These are phyloP conservation scores for Drosophila neocordata DNA, from an alignment of 1,140 invertebrate species.

Conservation along the genomic window DNA sequence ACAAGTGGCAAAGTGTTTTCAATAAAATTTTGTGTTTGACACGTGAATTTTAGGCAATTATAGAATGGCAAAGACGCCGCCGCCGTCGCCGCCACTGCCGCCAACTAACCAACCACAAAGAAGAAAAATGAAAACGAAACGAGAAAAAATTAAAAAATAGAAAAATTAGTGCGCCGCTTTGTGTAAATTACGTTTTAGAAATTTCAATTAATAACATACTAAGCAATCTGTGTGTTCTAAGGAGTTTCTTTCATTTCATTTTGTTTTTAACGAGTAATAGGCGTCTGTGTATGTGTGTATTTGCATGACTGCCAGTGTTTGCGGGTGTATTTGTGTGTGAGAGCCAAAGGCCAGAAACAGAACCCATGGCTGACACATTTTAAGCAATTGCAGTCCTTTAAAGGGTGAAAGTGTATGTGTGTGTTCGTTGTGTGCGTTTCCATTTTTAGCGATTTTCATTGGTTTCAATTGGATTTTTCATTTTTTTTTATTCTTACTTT, in stretches of 20 bases:
- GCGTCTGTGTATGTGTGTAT: slow-evolving; percentile 34
- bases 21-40: slow-evolving; percentile 64
- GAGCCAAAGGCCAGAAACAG: slow-evolving; percentile 10
- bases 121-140: slow-evolving; percentile 48
- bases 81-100: slow-evolving; percentile 44
- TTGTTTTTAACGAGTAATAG: slow-evolving; percentile 55
- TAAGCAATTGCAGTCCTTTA: slow-evolving; percentile 63
- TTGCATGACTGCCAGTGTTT: slow-evolving; percentile 16
- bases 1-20: slow-evolving; percentile 34
- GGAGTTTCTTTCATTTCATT: slow-evolving; percentile 45
- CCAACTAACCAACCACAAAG: slow-evolving; percentile 46
- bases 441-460: slow-evolving; percentile 14
- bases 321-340: slow-evolving; percentile 20
- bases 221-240: slow-evolving; percentile 29
- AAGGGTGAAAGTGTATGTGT: slow-evolving; percentile 70
- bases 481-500: slow-evolving; percentile 25
- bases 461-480: slow-evolving; percentile 1
- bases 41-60: slow-evolving; percentile 70
- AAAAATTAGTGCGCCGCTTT: slow-evolving; percentile 58
- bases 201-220: slow-evolving; percentile 48
- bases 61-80: slow-evolving; percentile 72
- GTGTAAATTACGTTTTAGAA: slow-evolving; percentile 39
- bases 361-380: slow-evolving; percentile 66
- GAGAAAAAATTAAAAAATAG: slow-evolving; percentile 38
- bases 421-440: slow-evolving; percentile 8